A percentile compares a stretch with the other conserved stretches of the same genome.
Conservation (phyloP, 2,797 vertebrate species). For the Sebastes diploproa region DNA sequence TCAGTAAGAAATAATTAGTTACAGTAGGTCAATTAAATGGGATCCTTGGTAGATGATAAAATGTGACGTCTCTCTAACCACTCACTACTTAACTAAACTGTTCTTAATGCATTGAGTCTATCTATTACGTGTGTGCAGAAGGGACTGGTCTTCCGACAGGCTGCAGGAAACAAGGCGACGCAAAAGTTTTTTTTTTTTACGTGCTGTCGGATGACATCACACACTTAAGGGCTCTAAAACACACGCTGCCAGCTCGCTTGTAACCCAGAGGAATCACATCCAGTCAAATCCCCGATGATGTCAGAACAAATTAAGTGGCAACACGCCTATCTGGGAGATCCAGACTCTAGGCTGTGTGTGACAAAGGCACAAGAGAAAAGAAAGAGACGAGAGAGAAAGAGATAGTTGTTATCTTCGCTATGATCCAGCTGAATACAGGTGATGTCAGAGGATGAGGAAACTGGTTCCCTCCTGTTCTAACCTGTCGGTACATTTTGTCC, state of each 20-base stretch:
- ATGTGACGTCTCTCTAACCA: not conserved
- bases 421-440: not conserved
- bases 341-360: constrained; percentile 34
- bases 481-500: not conserved
- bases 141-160: constrained; percentile 15
- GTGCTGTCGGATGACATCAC: constrained; percentile 53
- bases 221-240: constrained; percentile 51
- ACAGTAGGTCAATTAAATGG: constrained; percentile 16
- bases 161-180: constrained; percentile 2
- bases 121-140: not conserved
- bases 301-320: constrained; percentile 64
- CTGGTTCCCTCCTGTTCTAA: not conserved
- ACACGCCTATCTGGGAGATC: constrained; percentile 43
- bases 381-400: not conserved
- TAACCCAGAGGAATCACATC: constrained; percentile 49
- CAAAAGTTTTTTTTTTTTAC: not conserved
- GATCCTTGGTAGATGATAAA: not conserved
- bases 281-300: constrained; percentile 61
- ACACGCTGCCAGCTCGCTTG: constrained; percentile 42
- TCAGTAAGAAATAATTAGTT: not conserved
- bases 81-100: not conserved
- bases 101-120: not conserved
- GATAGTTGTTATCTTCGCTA: not conserved
- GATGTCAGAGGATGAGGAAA: not conserved
- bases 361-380: constrained; percentile 16